Conservation (phyloP, 2,113 vertebrate species). For the Regulus satrapa region DNA sequence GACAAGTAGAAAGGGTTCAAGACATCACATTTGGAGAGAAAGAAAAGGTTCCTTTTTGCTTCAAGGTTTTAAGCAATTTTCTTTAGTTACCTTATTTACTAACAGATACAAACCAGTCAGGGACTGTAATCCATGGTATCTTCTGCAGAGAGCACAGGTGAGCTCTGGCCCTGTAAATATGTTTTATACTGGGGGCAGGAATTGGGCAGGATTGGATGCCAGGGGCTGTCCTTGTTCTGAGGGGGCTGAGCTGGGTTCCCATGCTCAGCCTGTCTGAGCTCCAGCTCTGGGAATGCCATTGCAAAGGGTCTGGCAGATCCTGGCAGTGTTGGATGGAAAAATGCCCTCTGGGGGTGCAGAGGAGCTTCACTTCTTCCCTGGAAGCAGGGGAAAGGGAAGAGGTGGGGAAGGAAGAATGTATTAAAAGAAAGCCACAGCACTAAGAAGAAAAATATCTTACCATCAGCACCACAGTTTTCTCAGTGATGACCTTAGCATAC, state of each 20-base stretch:
- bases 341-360: rapidly evolving
- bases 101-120: not conserved
- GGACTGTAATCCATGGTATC: not conserved
- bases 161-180: not conserved
- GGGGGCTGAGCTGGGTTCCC: not conserved
- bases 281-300: not conserved
- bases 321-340: not conserved
- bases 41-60: not conserved
- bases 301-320: not conserved
- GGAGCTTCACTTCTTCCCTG: not conserved
- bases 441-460: not conserved
- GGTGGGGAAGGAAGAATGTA: not conserved
- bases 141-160: not conserved
- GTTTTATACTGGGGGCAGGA: not conserved
- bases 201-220: rapidly evolving
- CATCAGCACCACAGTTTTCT: not conserved
- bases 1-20: not conserved
- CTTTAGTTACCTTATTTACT: not conserved
- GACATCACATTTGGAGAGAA: not conserved
- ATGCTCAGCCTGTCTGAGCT: not conserved
- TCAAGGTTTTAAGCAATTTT: not conserved
- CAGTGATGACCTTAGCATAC: not conserved
- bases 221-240: not conserved
- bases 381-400: not conserved
- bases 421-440: not conserved